Percentiles rank a stretch among this genome's conserved stretches.
Conservation (phyloP, 37 sponge, comb jelly and placozoan species). For the Aplysina aerophoba region DNA sequence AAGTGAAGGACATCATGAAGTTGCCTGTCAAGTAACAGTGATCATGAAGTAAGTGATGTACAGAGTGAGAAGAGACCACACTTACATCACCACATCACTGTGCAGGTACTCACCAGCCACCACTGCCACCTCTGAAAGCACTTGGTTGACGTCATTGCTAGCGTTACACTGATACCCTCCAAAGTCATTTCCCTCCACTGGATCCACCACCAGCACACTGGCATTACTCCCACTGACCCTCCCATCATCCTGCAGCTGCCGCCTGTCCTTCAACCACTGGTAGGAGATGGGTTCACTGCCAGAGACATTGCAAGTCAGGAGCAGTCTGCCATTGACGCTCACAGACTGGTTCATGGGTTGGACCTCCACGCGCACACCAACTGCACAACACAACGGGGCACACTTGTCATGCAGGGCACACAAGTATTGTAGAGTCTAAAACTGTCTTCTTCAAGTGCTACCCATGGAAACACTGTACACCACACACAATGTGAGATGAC, state of each 20-base stretch:
- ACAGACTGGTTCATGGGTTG: slow-evolving; percentile 15
- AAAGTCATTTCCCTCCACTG: slow-evolving; percentile 12
- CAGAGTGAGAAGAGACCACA: too few relatives aligned
- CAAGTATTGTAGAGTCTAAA: too few relatives aligned
- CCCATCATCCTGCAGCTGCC: not conserved
- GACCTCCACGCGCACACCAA: not conserved
- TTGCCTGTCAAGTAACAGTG: too few relatives aligned
- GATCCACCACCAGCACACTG: not conserved
- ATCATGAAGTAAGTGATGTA: too few relatives aligned
- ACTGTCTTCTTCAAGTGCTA: too few relatives aligned
- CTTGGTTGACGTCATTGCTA: not conserved
- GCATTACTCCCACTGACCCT: not conserved
- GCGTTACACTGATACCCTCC: slow-evolving; percentile 15
- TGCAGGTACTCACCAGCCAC: too few relatives aligned
- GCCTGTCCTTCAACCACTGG: slow-evolving; percentile 30
- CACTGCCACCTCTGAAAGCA: not conserved
- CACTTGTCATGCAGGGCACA: too few relatives aligned
- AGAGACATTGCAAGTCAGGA: slow-evolving; percentile 25
- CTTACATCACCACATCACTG: too few relatives aligned
- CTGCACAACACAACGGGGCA: too few relatives aligned
- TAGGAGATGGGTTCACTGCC: slow-evolving; percentile 13
- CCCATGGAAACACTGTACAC: too few relatives aligned
- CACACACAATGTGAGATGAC: too few relatives aligned
- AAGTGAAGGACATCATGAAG: too few relatives aligned
- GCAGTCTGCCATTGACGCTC: not conserved